phyloP scores from a whole-genome alignment of 1,140 invertebrate species.

The Drosophila lowei region DNA sequence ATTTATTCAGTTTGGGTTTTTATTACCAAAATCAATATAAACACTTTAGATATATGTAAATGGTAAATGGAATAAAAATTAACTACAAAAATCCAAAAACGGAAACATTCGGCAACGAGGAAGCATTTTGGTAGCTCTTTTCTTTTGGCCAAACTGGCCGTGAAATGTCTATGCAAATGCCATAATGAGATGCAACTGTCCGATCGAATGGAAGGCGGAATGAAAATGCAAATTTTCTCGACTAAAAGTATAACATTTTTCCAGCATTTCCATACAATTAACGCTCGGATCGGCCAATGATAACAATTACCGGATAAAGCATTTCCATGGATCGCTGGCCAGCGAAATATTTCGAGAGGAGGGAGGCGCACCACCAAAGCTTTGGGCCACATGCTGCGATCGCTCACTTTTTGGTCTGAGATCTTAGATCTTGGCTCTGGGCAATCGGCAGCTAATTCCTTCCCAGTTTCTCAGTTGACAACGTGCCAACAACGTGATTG shows the following conservation, averaged over 20 bases:
- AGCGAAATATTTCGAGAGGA: conserved; percentile 4
- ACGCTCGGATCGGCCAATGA: conserved; percentile 34
- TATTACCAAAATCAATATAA: too few relatives aligned
- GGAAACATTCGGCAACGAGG: conserved; percentile 30
- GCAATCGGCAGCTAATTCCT: conserved; percentile 30
- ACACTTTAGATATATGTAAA: too few relatives aligned
- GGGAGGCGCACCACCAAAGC: neutral
- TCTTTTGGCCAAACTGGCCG: conserved; percentile 53
- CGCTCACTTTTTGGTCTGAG: neutral
- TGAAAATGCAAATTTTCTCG: conserved; percentile 48
- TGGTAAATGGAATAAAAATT: neutral
- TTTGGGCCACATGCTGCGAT: neutral
- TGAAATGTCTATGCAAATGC: conserved; percentile 59
- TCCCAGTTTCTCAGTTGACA: conserved; percentile 24
- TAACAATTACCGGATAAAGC: conserved; percentile 29
- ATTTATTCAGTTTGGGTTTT: too few relatives aligned
- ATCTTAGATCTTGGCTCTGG: neutral
- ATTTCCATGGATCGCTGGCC: conserved; percentile 43
- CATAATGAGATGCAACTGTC: conserved; percentile 64
- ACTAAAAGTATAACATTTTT: conserved; percentile 70
- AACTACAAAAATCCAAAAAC: too few relatives aligned
- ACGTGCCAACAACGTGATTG: conserved; percentile 27
- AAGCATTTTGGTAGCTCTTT: conserved; percentile 17
- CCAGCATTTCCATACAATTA: conserved; percentile 71
- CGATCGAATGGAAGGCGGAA: conserved; percentile 22